Conservation (phyloP, 2,113 vertebrate species). For the Poeciliopsis occidentalis region DNA sequence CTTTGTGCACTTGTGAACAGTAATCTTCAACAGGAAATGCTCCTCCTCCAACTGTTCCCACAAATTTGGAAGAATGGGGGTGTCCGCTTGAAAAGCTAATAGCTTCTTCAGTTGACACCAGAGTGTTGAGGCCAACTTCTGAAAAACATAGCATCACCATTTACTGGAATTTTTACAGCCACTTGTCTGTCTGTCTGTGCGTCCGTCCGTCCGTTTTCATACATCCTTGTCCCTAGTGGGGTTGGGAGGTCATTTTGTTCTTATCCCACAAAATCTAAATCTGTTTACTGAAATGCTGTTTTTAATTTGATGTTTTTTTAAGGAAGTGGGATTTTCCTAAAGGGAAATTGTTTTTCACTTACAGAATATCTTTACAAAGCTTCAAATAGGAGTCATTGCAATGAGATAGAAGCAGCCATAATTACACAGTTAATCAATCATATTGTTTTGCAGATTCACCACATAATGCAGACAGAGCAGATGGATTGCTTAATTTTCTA, state of each 20-base stretch:
- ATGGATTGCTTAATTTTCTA: constrained; percentile 58
- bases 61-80: no score
- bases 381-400: constrained; percentile 31
- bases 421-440: constrained; percentile 71
- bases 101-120: no score
- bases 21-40: no score
- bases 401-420: constrained; percentile 50
- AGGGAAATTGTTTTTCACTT: constrained; percentile 31
- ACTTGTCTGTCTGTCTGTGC: neutral
- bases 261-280: neutral
- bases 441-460: constrained; percentile 59
- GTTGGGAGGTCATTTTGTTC: neutral
- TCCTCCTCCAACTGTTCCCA: no score
- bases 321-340: neutral
- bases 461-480: constrained; percentile 52
- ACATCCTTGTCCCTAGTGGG: no score
- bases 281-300: neutral
- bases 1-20: no score
- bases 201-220: no score
- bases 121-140: no score
- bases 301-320: neutral
- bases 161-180: no score
- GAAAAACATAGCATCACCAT: no score
- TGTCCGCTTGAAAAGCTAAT: no score
- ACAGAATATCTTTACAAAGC: constrained; percentile 30